Conservation (phyloP, 2,888 invertebrate species). For the Hipparchia semele region DNA sequence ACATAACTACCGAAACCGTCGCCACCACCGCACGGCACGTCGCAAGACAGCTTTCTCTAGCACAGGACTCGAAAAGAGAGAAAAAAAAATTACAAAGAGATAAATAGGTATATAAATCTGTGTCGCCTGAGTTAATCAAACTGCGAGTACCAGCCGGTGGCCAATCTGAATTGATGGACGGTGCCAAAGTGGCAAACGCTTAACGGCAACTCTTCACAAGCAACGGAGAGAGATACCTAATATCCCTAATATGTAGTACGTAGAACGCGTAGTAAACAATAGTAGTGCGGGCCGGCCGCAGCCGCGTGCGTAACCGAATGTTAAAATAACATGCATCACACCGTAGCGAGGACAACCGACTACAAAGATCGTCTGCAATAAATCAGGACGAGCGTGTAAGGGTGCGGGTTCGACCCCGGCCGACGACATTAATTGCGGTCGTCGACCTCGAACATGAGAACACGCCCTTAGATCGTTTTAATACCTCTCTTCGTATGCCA, state of each 20-base stretch:
- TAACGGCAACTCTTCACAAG: background rate
- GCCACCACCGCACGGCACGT: no score
- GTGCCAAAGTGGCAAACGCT: no score
- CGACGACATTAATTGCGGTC: background rate
- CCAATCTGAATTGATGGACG: no score
- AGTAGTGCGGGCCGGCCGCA: background rate
- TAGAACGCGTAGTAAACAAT: background rate
- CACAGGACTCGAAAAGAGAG: no score
- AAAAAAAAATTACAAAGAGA: no score
- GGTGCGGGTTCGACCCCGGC: background rate
- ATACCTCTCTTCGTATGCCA: background rate
- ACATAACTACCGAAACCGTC: no score
- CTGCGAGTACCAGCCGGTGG: no score
- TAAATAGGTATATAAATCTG: no score
- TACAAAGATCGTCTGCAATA: background rate
- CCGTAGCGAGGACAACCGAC: background rate
- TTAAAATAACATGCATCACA: no score
- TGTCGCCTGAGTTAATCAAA: no score
- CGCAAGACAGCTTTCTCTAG: no score
- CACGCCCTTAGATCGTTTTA: background rate
- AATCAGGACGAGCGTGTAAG: background rate
- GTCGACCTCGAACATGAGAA: slow-evolving; percentile 1
- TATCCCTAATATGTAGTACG: background rate
- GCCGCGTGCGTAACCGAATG: no score
- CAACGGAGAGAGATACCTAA: background rate